Evolutionary conservation across 2,797 vertebrate genomes (phyloP), one percentile per base, ranked within the genome.

Genomic region (Pagetopsis macropterus): DNA sequence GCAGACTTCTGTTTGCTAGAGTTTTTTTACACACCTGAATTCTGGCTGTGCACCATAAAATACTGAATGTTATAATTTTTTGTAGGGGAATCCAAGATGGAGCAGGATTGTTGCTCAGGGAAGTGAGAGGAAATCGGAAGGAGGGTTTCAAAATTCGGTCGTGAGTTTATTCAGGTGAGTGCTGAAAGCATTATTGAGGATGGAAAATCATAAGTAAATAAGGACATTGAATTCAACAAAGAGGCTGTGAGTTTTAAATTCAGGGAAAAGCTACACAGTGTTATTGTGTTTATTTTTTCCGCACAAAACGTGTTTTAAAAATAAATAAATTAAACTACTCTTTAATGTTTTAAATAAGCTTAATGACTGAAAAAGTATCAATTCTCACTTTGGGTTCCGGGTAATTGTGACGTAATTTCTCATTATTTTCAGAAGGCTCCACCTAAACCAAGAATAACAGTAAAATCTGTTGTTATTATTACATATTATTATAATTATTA

Each of bases 41-140:
- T 75, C 78, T 89, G 84, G 87, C 85, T 6, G 41, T 52, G 73
- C 41, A 79, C 82, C 85, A 89, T 79, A 84, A 87, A 54, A 65
- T 55, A 83, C 23, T 87, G 85, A 92, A 92, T 89, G 88, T 88
- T 87, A 70, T 79, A 87, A 90, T 73, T 90, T 92, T 83, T 82
- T 67, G 66, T 58, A 46, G 60, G 68, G 64, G 21, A 71, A 50
- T 71, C 46, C 5, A 19, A 81, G 57, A 40, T 68, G 48, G 57
- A 83, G 33, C 33, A 37, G 46, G 62, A 83, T 82, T 88, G 65
- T 76, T 76, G 72, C 62, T 84, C 31, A 7, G 43, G 65, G 33
- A 70, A 44, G 71, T 33, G 50, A 56, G 56, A 74, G 62, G 44
- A 84, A 77, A 63, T 67, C 44, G 11, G 19, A 51, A 37, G 59